Percentiles rank a stretch among this genome's conserved stretches.
Evolutionary conservation across 2,797 vertebrate species (phyloP).

Genomic region (Taenioides sp.): DNA sequence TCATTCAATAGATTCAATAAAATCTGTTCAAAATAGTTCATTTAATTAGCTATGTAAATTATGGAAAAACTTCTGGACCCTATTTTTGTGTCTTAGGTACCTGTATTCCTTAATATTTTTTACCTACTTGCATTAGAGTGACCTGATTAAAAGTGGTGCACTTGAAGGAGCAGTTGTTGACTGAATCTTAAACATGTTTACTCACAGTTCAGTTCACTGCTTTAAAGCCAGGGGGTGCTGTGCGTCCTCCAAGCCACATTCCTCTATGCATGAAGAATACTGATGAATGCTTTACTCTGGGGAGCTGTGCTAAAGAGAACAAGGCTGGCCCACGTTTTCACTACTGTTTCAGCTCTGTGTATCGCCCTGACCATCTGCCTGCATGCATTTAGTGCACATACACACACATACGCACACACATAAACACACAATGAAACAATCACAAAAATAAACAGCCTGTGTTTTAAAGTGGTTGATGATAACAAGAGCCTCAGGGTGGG

Average conservation of each 20-base stretch:
- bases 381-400: conserved; percentile 47
- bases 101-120: neutral
- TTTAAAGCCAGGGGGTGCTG: conserved; percentile 77
- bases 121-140: neutral
- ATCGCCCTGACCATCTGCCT: conserved; percentile 72
- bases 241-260: conserved; percentile 57
- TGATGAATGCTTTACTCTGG: conserved; percentile 64
- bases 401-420: conserved; percentile 20
- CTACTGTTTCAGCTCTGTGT: conserved; percentile 65
- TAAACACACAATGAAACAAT: conserved; percentile 27
- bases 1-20: no score
- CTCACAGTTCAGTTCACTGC: conserved; percentile 53
- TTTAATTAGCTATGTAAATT: neutral
- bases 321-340: conserved; percentile 56
- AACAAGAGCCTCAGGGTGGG: conserved; percentile 54
- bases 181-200: conserved; percentile 51
- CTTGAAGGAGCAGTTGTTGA: conserved; percentile 12
- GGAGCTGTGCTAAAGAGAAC: conserved; percentile 65
- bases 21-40: no score
- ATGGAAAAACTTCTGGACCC: neutral
- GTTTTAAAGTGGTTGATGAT: conserved; percentile 44
- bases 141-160: neutral
- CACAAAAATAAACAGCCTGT: conserved; percentile 30
- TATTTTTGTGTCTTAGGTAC: neutral
- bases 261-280: conserved; percentile 59